Base-by-base conservation (phyloP, 2,797 vertebrate genomes). In the Macropodus opercularis region DNA sequence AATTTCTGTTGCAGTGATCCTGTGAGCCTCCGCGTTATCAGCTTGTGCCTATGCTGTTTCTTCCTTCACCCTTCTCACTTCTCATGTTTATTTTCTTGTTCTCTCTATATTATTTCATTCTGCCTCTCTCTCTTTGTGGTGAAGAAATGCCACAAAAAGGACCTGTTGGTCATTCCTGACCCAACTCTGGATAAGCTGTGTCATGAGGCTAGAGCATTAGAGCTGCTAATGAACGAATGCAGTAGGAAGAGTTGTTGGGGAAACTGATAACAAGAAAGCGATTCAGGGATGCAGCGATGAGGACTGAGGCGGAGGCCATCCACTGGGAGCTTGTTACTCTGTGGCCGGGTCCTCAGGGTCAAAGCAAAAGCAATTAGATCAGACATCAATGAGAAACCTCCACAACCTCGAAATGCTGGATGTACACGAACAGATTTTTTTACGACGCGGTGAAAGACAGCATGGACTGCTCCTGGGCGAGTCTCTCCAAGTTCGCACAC, bases 291-390 rank as follows among this genome's bases (percentile, higher is more conserved):
- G 86, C 79, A 81, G 88, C 77, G 69, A 75, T 82, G 58, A 62
- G 86, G 87, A 89, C 87, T 23, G 41, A 60, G 72, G 70, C 31
- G 7, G 42, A 80, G 76, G 44, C 87, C 84, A 88, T 92, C 94
- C 92, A 91, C 61, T 35, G 94, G 95, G 95, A 94, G 91, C 92
- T 94, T 92, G 92, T 95, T 96, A 96, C 90, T 82, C 86, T 83
- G 89, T 82, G 85, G 87, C 90, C 90, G 75, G 84, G 81, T 86
- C 87, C 89, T 91, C 66, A 81, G 90, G 87, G 86, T 90, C 59
- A 70, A 87, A 84, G 83, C 59, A 61, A 91, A 86, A 92, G 89
- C 94, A 95, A 96, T 88, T 93, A 94, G 91, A 93, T 85, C 80
- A 92, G 87, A 92, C 90, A 92, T 85, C 86, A 76, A 80, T 86